Evolutionary conservation across 2,113 vertebrate genomes (phyloP).

Genomic region (Psephotus haematonotus): DNA sequence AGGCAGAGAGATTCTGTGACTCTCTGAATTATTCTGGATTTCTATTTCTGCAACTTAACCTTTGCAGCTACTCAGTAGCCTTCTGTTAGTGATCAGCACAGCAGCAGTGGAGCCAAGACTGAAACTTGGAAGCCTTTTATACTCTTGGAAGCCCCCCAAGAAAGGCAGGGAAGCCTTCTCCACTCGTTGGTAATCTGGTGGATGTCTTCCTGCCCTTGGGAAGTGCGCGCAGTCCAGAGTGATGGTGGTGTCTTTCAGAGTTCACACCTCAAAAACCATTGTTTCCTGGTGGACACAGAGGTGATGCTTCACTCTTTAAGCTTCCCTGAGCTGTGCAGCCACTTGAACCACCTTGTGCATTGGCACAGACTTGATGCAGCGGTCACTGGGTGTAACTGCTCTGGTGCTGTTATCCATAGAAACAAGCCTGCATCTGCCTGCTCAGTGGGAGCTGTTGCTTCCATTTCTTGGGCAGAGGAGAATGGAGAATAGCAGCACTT

Average conservation of each 20-base stretch:
- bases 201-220: not conserved
- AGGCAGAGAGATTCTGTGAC: not conserved
- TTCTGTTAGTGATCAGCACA: not conserved
- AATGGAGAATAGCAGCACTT: not conserved
- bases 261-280: not conserved
- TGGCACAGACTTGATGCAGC: too few relatives aligned
- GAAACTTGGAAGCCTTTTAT: not conserved
- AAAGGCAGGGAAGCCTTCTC: not conserved
- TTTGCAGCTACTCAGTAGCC: not conserved
- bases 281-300: not conserved
- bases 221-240: not conserved
- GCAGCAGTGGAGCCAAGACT: not conserved
- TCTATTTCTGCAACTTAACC: not conserved
- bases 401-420: not conserved
- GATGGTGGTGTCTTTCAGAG: not conserved
- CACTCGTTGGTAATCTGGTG: fast-evolving
- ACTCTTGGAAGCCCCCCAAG: not conserved
- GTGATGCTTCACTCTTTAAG: not conserved
- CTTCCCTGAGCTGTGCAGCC: not conserved
- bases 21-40: not conserved
- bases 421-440: not conserved
- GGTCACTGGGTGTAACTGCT: not conserved
- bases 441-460: not conserved
- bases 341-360: not conserved
- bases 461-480: not conserved